Percentiles rank a stretch among this genome's conserved stretches.
Evolutionary conservation across 2,797 vertebrate species (phyloP).

Genomic region (Smutsia temminckii): DNA sequence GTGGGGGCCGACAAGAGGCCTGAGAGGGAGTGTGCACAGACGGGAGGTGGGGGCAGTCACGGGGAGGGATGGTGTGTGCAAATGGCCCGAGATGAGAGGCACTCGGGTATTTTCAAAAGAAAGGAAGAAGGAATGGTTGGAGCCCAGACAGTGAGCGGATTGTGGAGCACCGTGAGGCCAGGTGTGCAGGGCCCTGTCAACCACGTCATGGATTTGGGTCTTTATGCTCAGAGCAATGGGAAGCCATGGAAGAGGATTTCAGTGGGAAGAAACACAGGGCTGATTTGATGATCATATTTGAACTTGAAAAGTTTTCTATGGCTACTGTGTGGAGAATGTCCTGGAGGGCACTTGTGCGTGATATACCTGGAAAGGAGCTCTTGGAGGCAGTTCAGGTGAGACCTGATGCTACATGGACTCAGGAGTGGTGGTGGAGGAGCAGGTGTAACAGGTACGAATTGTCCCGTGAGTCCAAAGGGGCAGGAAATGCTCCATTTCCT

Average conservation of each 20-base stretch:
- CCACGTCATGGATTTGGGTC: not conserved
- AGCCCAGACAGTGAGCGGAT: not conserved
- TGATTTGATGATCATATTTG: not conserved
- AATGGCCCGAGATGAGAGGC: not conserved
- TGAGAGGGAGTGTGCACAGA: not conserved
- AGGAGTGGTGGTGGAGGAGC: not conserved
- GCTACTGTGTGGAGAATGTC: not conserved
- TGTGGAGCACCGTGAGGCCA: not conserved
- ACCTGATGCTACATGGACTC: fast-evolving
- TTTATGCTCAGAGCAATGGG: not conserved
- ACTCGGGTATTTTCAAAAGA: not conserved
- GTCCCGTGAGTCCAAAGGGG: fast-evolving
- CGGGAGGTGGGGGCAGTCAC: not conserved
- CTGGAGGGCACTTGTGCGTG: fast-evolving
- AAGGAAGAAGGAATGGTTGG: not conserved
- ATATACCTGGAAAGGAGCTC: not conserved
- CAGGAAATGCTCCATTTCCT: not conserved
- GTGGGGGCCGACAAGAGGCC: not conserved
- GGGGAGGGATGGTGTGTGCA: not conserved
- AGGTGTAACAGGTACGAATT: not conserved
- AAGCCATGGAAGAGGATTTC: not conserved
- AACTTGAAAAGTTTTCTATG: not conserved
- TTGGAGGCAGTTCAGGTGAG: not conserved
- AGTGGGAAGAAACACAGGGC: not conserved
- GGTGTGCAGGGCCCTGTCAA: not conserved